phyloP scores from a whole-genome alignment of 1,140 invertebrate species.

The Akabosia matsudoensis region DNA sequence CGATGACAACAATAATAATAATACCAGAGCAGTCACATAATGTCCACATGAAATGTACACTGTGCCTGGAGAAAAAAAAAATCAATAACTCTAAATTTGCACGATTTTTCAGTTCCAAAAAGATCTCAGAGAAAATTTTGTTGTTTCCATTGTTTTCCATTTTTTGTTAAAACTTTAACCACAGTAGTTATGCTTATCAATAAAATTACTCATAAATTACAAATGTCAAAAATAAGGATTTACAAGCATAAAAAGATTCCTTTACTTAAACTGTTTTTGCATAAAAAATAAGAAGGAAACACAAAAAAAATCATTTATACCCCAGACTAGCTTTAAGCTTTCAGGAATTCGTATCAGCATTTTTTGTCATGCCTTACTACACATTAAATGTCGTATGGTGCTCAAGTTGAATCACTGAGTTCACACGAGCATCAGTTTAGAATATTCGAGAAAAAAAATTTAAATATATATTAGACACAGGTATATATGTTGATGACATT shows the following conservation, averaged over 20 bases:
- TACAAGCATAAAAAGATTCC: neutral
- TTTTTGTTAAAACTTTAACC: neutral
- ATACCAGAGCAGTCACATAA: neutral
- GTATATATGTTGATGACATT: slow-evolving; percentile 5
- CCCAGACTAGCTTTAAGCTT: slow-evolving; percentile 21
- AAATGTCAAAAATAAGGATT: slow-evolving; percentile 8
- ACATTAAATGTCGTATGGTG: neutral
- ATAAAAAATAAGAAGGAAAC: neutral
- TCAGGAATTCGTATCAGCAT: slow-evolving; percentile 19
- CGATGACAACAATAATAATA: neutral
- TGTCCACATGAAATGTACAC: neutral
- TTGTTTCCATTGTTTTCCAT: too few relatives aligned
- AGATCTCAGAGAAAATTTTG: too few relatives aligned
- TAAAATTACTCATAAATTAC: neutral
- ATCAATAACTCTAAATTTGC: neutral
- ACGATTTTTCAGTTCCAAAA: neutral
- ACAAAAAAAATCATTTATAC: slow-evolving; percentile 10
- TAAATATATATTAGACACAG: neutral
- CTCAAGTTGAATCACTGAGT: neutral
- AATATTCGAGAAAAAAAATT: neutral
- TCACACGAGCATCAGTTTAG: neutral
- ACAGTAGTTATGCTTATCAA: neutral
- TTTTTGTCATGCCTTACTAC: neutral
- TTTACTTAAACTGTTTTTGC: neutral
- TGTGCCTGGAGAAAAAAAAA: neutral